phyloP scores from a whole-genome alignment of 2,797 vertebrate species.

The Characodon lateralis region DNA sequence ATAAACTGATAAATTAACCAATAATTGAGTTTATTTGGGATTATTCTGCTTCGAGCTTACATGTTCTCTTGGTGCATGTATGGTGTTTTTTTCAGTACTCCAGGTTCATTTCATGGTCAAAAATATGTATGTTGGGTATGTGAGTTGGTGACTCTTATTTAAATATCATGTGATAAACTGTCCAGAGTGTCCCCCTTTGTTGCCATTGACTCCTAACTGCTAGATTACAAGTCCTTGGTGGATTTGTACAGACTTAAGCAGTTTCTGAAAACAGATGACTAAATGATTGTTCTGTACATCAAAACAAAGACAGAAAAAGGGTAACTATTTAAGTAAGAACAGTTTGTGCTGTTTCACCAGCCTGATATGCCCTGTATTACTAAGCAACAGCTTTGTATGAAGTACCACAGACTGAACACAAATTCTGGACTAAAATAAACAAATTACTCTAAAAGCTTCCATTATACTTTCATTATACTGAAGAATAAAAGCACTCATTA shows the following conservation, averaged over 20 bases:
- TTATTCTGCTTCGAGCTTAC: background rate
- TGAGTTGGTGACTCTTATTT: too few species aligned
- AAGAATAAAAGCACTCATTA: constrained; percentile 5
- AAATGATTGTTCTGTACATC: background rate
- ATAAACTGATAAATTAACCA: background rate
- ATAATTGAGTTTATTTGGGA: background rate
- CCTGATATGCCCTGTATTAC: background rate
- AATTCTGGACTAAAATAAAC: background rate
- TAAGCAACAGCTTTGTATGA: background rate
- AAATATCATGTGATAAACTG: too few species aligned
- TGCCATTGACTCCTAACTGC: too few species aligned
- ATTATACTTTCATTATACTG: constrained; percentile 3
- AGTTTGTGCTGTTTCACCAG: background rate
- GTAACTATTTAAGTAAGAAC: background rate
- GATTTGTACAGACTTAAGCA: background rate
- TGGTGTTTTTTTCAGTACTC: background rate
- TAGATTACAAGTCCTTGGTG: too few species aligned
- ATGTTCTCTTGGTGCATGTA: background rate
- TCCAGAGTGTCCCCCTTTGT: too few species aligned
- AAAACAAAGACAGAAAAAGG: background rate
- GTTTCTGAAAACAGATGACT: background rate
- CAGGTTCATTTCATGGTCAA: background rate
- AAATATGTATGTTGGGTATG: too few species aligned
- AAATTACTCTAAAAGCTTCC: background rate
- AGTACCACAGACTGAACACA: background rate